A percentile compares a stretch with the other conserved stretches of the same genome.
These are phyloP conservation scores for Drosophila pseudoananassae DNA, from an alignment of 1,140 invertebrate genomes.

Conservation along the genomic window DNA sequence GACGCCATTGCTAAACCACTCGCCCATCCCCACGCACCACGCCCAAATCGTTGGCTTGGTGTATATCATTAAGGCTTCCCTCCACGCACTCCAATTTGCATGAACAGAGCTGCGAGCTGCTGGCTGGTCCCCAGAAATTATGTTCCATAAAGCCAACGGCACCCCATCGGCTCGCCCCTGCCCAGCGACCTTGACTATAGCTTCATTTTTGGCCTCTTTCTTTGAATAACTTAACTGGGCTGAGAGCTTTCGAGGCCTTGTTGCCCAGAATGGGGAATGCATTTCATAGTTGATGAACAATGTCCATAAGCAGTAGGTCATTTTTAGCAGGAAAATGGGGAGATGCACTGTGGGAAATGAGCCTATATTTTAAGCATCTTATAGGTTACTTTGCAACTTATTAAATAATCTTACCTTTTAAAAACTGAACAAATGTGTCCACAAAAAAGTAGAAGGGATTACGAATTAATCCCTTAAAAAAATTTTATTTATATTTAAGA, in stretches of 20 bases:
- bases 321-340: conserved; percentile 1
- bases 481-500: conserved; percentile 11
- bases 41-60: conserved; percentile 17
- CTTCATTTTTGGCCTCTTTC: conserved; percentile 60
- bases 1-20: conserved; percentile 57
- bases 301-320: conserved; percentile 50
- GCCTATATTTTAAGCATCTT: not conserved
- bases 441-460: conserved; percentile 3
- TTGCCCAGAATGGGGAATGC: conserved; percentile 30
- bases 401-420: too few species aligned
- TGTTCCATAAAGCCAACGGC: conserved; percentile 8
- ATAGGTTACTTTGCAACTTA: too few species aligned
- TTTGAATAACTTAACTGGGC: conserved; percentile 63
- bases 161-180: not conserved
- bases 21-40: not conserved
- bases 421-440: too few species aligned
- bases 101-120: conserved; percentile 57
- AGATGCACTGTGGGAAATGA: not conserved
- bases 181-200: conserved; percentile 53
- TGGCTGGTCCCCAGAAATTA: conserved; percentile 36
- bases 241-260: conserved; percentile 34
- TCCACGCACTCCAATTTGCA: conserved; percentile 77
- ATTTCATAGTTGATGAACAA: conserved; percentile 64
- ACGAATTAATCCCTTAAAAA: too few species aligned
- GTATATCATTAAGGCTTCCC: conserved; percentile 68